Percentiles rank a stretch among this genome's conserved stretches.
Evolutionary conservation across 2,888 invertebrate genomes (phyloP).

Genomic region (Eueremaeus valkanovi): DNA sequence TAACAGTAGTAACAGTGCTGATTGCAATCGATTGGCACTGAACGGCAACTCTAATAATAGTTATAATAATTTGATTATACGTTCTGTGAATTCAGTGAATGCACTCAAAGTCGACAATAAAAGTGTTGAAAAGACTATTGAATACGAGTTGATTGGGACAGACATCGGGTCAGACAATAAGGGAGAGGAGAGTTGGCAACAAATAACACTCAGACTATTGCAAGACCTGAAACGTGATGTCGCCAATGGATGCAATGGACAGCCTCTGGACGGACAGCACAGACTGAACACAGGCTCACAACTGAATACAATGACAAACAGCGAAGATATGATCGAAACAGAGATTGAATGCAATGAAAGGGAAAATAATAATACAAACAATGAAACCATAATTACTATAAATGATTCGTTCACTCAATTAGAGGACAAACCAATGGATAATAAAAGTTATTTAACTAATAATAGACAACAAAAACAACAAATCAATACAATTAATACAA

Average conservation of each 20-base stretch:
- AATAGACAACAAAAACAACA: neutral
- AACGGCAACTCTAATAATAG: neutral
- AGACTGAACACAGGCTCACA: neutral
- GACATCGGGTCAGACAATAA: neutral
- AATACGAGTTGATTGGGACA: neutral
- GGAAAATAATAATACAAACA: neutral
- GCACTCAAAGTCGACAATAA: neutral
- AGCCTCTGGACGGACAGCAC: neutral
- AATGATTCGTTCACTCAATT: slow-evolving; percentile 9
- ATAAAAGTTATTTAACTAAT: neutral
- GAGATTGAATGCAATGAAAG: too few species aligned
- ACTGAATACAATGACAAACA: neutral
- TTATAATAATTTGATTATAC: neutral
- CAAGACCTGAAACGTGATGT: slow-evolving; percentile 33
- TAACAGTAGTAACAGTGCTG: too few species aligned
- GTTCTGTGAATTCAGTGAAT: neutral
- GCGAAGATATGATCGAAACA: neutral
- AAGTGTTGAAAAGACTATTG: slow-evolving; percentile 4
- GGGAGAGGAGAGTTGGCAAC: slow-evolving; percentile 39
- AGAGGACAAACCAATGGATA: neutral
- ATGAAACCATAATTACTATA: slow-evolving; percentile 11
- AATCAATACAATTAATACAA: neutral
- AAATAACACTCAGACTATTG: slow-evolving; percentile 37
- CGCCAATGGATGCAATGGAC: neutral
- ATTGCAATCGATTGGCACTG: neutral